These are phyloP conservation scores for Leptogaster cylindrica DNA, from an alignment of 2,888 invertebrate genomes.

Conservation along the genomic window DNA sequence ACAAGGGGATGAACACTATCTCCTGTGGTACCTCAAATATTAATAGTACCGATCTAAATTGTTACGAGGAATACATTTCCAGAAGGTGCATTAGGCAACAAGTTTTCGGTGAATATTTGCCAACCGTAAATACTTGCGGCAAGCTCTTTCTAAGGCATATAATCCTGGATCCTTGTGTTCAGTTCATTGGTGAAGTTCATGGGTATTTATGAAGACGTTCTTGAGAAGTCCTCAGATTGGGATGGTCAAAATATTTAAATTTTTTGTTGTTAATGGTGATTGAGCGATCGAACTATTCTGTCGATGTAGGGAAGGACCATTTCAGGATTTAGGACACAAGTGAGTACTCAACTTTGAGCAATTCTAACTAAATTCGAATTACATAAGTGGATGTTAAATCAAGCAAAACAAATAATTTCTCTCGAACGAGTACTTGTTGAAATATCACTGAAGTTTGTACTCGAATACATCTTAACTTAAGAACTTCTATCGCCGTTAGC, in stretches of 20 bases:
- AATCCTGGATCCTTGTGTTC: slow-evolving; percentile 12
- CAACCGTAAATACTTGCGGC: slow-evolving; percentile 32
- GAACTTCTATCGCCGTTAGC: slow-evolving; percentile 15
- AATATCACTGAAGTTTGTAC: slow-evolving; percentile 15
- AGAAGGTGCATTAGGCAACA: slow-evolving; percentile 28
- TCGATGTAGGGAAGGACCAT: neutral
- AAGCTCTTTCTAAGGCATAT: slow-evolving; percentile 15
- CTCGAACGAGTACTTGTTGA: neutral
- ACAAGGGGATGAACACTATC: slow-evolving; percentile 19
- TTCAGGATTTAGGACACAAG: neutral
- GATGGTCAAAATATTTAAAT: no score
- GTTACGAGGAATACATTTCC: neutral
- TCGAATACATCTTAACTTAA: slow-evolving; percentile 29
- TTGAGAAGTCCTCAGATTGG: neutral
- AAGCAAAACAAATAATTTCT: slow-evolving; percentile 39
- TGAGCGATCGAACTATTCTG: slow-evolving; percentile 14
- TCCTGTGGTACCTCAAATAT: slow-evolving; percentile 12
- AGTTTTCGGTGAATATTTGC: slow-evolving; percentile 20
- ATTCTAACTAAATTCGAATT: slow-evolving; percentile 33
- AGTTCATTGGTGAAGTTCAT: neutral
- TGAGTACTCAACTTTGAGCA: slow-evolving; percentile 18
- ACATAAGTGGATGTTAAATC: slow-evolving; percentile 32
- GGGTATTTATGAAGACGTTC: slow-evolving; percentile 30
- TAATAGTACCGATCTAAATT: slow-evolving; percentile 8
- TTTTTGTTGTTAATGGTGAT: neutral